Evolutionary conservation across 2,797 vertebrate species (phyloP), one percentile per base, ranked within the genome.

Genomic region (Rhynchonycteris naso): DNA sequence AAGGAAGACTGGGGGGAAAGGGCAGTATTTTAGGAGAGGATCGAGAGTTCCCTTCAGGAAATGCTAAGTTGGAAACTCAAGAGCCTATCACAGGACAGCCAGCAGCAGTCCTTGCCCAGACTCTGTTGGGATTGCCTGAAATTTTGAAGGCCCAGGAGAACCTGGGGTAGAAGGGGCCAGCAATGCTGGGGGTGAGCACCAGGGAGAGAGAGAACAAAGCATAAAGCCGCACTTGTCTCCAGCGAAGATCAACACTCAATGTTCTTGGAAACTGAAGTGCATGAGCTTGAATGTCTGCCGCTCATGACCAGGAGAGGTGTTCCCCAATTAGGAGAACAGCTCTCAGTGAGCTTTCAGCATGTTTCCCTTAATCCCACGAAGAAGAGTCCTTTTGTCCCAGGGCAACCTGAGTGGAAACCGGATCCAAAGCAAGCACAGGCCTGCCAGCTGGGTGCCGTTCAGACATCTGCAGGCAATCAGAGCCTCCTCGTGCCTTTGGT

Each of bases 381-480:
- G 63, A 90, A 88, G 86, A 68, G 63, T 88, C 82, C 35, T 19
- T 43, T 93, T 5, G 0, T 93, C 84, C 79, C 93, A 56, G 89
- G 0, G n/a, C 81, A 58, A 75, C 63, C 38, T 81, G 54, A 97
- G 96, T 85, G 76, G 28, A 97, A 96, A 94, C 1, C 88, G 97
- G 78, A 90, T 92, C 93, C 93, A 87, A 97, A 95, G 71, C 10
- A 63, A 76, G 87, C 10, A 0, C 2, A 22, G 22, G 35, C 59
- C 93, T 87, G 90, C 75, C 96, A 81, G 93, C 88, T 97, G 97
- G 79, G 90, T 69, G 86, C 68, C 28, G 35, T 87, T 95, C 97
- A 97, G 97, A 97, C 95, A 97, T 96, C 96, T 98, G 97, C 19
- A 54, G 75, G 38, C 96, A 93, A 97, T 97, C 92, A 96, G 90